phyloP scores from a whole-genome alignment of 2,797 vertebrate species.

The Poecilia velifera region DNA sequence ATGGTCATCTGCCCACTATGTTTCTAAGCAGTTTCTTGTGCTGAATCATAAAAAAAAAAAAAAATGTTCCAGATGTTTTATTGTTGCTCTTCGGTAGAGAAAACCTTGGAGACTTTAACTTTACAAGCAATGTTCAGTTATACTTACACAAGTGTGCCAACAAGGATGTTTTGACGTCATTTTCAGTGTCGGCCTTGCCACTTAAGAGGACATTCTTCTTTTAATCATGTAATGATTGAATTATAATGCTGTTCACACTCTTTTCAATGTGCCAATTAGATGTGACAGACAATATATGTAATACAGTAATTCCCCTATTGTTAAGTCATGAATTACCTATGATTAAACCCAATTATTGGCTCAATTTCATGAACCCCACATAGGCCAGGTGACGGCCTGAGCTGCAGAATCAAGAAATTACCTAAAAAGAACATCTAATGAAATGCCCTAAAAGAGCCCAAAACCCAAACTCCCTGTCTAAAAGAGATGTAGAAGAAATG shows the following conservation, averaged over 20 bases:
- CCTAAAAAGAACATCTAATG: not conserved
- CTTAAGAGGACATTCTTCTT: not conserved
- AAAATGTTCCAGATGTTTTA: constrained; percentile 4
- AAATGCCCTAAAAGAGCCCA: not conserved
- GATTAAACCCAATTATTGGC: not conserved
- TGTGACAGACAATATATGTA: not conserved
- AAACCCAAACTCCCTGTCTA: not conserved
- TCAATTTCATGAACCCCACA: not conserved
- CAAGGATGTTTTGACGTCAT: not conserved
- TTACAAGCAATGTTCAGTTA: constrained; percentile 3
- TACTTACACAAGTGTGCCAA: not conserved
- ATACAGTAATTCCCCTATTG: not conserved
- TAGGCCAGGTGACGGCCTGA: not conserved
- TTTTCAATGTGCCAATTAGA: not conserved
- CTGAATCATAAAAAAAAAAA: constrained; percentile 10
- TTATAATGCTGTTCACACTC: not conserved
- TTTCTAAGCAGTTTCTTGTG: constrained; percentile 14
- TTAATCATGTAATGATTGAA: not conserved
- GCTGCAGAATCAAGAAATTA: not conserved
- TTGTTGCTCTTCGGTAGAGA: constrained; percentile 4
- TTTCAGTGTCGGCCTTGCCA: not conserved
- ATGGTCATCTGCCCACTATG: constrained; percentile 11
- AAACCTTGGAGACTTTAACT: constrained; percentile 30
- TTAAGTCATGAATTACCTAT: not conserved
- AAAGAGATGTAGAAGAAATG: not conserved